phyloP scores from a whole-genome alignment of 2,888 invertebrate species.

The Lithosia quadra region DNA sequence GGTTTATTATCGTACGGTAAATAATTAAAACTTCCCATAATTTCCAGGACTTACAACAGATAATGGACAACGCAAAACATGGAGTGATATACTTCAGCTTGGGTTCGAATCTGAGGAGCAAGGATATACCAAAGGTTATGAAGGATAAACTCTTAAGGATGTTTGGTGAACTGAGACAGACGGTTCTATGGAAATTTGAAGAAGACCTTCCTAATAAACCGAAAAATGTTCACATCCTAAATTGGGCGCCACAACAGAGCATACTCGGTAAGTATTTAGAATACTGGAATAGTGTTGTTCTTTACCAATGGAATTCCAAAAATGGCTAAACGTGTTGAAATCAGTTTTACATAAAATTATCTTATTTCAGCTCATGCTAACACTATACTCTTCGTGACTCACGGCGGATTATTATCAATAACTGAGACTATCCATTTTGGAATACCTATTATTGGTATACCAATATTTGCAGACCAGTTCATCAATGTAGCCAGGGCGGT shows the following conservation, averaged over 20 bases:
- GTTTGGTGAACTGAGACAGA: constrained; percentile 69
- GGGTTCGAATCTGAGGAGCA: constrained; percentile 73
- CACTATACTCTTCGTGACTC: constrained; percentile 11
- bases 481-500: constrained; percentile 49
- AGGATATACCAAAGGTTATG: constrained; percentile 61
- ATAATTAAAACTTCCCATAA: neutral
- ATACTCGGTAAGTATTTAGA: constrained; percentile 13
- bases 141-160: constrained; percentile 63
- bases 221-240: constrained; percentile 15
- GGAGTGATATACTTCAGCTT: constrained; percentile 83
- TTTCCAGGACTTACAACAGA: constrained; percentile 66
- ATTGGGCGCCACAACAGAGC: constrained; percentile 15
- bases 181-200: constrained; percentile 22
- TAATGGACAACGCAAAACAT: constrained; percentile 70
- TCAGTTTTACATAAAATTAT: neutral
- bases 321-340: too few species aligned
- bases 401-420: constrained; percentile 16
- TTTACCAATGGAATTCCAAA: too few species aligned
- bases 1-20: neutral
- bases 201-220: constrained; percentile 8
- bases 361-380: constrained; percentile 19
- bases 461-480: constrained; percentile 56
- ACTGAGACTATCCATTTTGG: constrained; percentile 23
- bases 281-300: neutral
- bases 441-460: constrained; percentile 59